Evolutionary conservation across 1,140 invertebrate genomes (phyloP), one percentile per base, ranked within the genome.

Genomic region (Listronotus oregonensis): DNA sequence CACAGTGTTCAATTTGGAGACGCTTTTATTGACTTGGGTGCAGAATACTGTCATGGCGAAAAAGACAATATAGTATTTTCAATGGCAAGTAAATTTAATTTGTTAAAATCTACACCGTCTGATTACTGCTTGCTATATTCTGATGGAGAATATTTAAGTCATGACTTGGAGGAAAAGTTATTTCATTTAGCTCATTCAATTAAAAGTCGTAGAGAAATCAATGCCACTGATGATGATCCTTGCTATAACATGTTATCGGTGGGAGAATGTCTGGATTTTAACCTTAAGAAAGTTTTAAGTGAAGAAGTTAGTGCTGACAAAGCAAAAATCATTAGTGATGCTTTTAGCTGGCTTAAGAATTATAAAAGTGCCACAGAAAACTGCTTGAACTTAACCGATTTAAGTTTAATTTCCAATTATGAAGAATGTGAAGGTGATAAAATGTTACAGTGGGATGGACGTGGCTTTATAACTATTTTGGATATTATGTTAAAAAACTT

Each of bases 11-110:
- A 81, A 12, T 87, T 87, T 72, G 85, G 82, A 6, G 82, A 86
- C 8, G 82, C 81, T 60, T 77, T 82, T 18, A 78, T 94, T 6
- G 94, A 96, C 76, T 64, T 95, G 15, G 93, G 94, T 5, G 93
- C 90, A 17, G 90, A 94, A 72, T 95, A 89, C 88, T 85, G 93
- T 69, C 93, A 95, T 72, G 93, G 93, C 10, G 84, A 93, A 75
- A 80, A 85, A 64, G 83, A 79, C n/a, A 92, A 94, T 79, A 72
- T 83, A 10, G 86, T 90, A 0, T 92, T 84, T 73, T 77, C 89
- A 63, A 71, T 87, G 39, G 88, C 86, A 0, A 84, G 84, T 47
- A 80, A 84, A 21, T 68, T 60, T 0, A 46, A 65, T 5, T 34
- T 65, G 8, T 27, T 61, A 42, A 43, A 18, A 12, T 52, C 57